Percentiles rank a stretch among this genome's conserved stretches.
Conservation (phyloP, 2,797 vertebrate genomes). For the Geotrypetes seraphini region DNA sequence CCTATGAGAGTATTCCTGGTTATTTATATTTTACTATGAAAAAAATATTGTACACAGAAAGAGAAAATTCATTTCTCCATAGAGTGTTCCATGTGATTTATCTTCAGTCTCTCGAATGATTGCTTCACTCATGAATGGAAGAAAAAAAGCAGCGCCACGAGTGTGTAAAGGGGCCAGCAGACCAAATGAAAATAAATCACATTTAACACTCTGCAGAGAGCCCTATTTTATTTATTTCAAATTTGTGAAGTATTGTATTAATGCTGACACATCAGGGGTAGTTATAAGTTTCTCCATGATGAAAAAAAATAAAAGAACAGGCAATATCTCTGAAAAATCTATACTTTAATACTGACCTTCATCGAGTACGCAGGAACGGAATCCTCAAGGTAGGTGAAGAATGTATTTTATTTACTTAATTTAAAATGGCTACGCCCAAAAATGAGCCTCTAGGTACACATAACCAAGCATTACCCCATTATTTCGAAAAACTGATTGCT, state of each 20-base stretch:
- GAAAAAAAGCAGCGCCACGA: conserved; percentile 11
- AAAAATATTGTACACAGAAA: conserved; percentile 16
- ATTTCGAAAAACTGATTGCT: too few species aligned
- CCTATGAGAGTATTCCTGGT: conserved; percentile 8
- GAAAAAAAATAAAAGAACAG: too few species aligned
- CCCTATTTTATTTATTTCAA: conserved; percentile 5
- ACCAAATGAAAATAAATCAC: conserved; percentile 17
- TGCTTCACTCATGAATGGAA: conserved; percentile 11
- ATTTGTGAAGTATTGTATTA: conserved; percentile 4
- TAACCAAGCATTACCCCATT: too few species aligned
- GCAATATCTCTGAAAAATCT: too few species aligned
- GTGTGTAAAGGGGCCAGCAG: conserved; percentile 16
- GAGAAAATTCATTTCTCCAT: conserved; percentile 15
- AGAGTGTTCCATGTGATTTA: conserved; percentile 13
- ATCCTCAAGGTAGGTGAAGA: too few species aligned
- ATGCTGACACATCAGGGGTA: too few species aligned
- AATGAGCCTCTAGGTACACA: too few species aligned
- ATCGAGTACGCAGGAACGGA: too few species aligned
- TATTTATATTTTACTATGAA: conserved; percentile 16
- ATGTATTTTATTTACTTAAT: too few species aligned
- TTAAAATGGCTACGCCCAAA: too few species aligned
- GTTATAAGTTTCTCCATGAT: too few species aligned
- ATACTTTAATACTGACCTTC: too few species aligned
- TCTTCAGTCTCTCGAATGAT: conserved; percentile 5
- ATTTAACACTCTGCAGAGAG: conserved; percentile 13